Evolutionary conservation across 1,140 invertebrate genomes (phyloP), one percentile per base, ranked within the genome.

Genomic region (Hypsibius dujardini): DNA sequence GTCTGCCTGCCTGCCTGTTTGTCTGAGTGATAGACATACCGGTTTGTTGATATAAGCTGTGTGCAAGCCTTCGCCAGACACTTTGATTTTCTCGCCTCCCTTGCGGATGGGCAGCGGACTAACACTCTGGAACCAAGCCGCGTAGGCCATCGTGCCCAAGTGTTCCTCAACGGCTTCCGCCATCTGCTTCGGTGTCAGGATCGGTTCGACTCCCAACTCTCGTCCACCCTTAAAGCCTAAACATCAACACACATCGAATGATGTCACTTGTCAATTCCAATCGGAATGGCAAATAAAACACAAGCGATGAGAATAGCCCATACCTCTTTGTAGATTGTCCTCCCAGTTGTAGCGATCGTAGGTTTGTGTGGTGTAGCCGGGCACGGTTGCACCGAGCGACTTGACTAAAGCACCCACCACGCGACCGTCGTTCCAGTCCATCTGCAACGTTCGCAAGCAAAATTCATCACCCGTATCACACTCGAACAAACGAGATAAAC

Each of bases 141-240:
- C 88, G 80, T 95, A 95, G 1, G 92, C 89, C 93, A 95, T 95
- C 73, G 95, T 89, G 2, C 90, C 92, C 74, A 96, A 83, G 83
- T 95, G 92, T 78, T 96, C 92, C 1, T 93, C 90, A 77, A 95
- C 88, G 70, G 87, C 88, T 79, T 93, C 90, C 67, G 89, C 87
- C 87, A 98, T 90, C 77, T 97, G 92, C 79, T 90, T 90, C 2
- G 93, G 87, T 75, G 89, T 87, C 47, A 96, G 78, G 59, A 95
- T 85, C 46, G 91, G 90, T 75, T 92, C 87, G 2, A 95, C 88
- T 40, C 92, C 90, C 78, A 84, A 76, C 75, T 83, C 84, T 73
- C 82, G 81, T 7, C 84, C 85, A n/a, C 84, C 84, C 45, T 82
- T 81, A 60, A 86, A 83, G 72, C 83, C 84, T n/a, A n/a, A n/a